Conservation (phyloP, 2,888 invertebrate genomes). For the Sceliomorpha sp. region DNA sequence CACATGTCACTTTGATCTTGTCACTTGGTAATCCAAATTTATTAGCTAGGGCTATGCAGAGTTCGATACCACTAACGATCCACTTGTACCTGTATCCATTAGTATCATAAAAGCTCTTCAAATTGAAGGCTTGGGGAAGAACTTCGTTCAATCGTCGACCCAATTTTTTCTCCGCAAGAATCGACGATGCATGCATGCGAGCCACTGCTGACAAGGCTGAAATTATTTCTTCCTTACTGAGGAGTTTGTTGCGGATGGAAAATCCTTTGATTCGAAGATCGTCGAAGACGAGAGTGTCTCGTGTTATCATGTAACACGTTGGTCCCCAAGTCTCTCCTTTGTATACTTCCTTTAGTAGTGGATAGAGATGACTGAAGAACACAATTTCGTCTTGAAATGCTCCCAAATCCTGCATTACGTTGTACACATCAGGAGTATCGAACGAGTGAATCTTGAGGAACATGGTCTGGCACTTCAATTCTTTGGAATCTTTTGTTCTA, state of each 20-base stretch:
- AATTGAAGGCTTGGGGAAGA: constrained; percentile 61
- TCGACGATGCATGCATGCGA: constrained; percentile 69
- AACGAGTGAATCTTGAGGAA: constrained; percentile 84
- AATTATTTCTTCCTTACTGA: constrained; percentile 59
- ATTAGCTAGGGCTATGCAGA: too few species aligned
- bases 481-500: constrained; percentile 9
- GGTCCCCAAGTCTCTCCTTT: constrained; percentile 69
- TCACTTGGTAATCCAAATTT: too few species aligned
- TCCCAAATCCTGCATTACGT: constrained; percentile 80
- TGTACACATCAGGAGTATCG: constrained; percentile 81
- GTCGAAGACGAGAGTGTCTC: constrained; percentile 76
- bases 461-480: constrained; percentile 70
- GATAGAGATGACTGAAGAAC: constrained; percentile 80
- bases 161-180: constrained; percentile 67
- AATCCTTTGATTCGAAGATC: constrained; percentile 73
- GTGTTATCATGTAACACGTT: constrained; percentile 68
- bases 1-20: too few species aligned
- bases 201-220: constrained; percentile 68
- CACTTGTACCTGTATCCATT: constrained; percentile 11
- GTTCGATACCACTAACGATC: too few species aligned
- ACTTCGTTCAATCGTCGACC: constrained; percentile 61
- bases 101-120: constrained; percentile 40
- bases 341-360: constrained; percentile 71
- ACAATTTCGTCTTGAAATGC: constrained; percentile 81
- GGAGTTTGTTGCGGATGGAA: constrained; percentile 53